phyloP scores from a whole-genome alignment of 1,140 invertebrate genomes.

The Drosophila novamexicana region DNA sequence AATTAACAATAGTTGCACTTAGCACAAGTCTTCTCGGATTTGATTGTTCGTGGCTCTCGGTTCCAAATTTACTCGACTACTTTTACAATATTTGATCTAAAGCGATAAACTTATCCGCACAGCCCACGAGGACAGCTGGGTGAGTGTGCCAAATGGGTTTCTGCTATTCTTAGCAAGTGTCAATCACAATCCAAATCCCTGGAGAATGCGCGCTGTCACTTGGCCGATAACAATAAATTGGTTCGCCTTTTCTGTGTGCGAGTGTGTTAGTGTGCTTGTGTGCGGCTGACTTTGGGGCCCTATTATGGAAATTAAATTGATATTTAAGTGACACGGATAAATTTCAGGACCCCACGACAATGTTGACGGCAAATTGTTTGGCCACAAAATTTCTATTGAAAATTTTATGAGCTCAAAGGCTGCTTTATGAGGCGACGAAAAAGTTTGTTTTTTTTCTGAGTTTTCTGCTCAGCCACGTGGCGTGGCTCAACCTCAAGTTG shows the following conservation, averaged over 20 bases:
- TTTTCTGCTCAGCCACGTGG: conserved; percentile 1
- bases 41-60: conserved; percentile 24
- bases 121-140: not conserved
- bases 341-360: conserved; percentile 57
- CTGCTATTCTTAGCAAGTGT: conserved; percentile 54
- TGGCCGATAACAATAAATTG: conserved; percentile 58
- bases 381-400: conserved; percentile 66
- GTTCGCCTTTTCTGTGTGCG: conserved; percentile 17
- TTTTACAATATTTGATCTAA: conserved; percentile 74
- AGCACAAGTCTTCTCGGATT: conserved; percentile 33
- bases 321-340: conserved; percentile 80
- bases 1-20: conserved; percentile 74
- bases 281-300: conserved; percentile 39
- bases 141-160: conserved; percentile 12
- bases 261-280: conserved; percentile 6
- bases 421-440: conserved; percentile 36
- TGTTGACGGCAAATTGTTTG: conserved; percentile 67
- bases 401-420: conserved; percentile 77
- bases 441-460: conserved; percentile 20
- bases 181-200: conserved; percentile 70
- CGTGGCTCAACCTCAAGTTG: conserved; percentile 24
- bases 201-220: conserved; percentile 49
- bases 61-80: conserved; percentile 44
- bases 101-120: conserved; percentile 29
- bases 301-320: conserved; percentile 82